Base-by-base conservation (phyloP, 2,888 invertebrate genomes). In the Eumerus sabulonum region DNA sequence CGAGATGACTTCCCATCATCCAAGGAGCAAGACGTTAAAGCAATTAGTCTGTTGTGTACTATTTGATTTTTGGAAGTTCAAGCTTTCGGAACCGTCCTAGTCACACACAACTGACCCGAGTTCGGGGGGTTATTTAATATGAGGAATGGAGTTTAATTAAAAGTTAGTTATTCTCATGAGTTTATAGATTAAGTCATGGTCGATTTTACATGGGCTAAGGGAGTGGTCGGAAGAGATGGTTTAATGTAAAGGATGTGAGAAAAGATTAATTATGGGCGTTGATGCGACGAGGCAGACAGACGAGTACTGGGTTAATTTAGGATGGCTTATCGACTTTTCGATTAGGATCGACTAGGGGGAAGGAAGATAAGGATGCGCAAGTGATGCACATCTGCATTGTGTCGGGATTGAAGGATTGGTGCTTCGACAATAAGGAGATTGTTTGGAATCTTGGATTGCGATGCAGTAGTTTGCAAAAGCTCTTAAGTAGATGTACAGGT, bases 121-220 rank as follows among this genome's bases (percentile, higher is more conserved):
- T 73, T 73, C n/a, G n/a, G n/a, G n/a, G 66, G 60, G 66, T 67
- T 66, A 67, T 73, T 73, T 67, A 60, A 56, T 73, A 54, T 73
- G 60, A 54, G 54, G 66, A 60, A 60, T 48, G 66, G 54, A 54
- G 42, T 66, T 73, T 73, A 73, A 73, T 73, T 73, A 73, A 67
- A 66, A 66, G 60, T 66, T 66, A 59, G 72, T 47, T 73, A 64
- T 47, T 64, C 45, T 50, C 57, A 64, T 53, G 51, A 60, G 56
- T 71, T 63, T 51, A 56, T 63, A 44, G 56, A 71, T 71, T 54
- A 35, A 64, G 40, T 27, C 27, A 27, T 27, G 19, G n/a, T 40
- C 13, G 53, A 48, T 4, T 47, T n/a, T 40, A 14, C 38, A 59
- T 59, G 50, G 19, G 38, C 67, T 36, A 36, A 27, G 1, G 44